Evolutionary conservation across 2,888 invertebrate species (phyloP).

Genomic region (Acanthoscelides obtectus): DNA sequence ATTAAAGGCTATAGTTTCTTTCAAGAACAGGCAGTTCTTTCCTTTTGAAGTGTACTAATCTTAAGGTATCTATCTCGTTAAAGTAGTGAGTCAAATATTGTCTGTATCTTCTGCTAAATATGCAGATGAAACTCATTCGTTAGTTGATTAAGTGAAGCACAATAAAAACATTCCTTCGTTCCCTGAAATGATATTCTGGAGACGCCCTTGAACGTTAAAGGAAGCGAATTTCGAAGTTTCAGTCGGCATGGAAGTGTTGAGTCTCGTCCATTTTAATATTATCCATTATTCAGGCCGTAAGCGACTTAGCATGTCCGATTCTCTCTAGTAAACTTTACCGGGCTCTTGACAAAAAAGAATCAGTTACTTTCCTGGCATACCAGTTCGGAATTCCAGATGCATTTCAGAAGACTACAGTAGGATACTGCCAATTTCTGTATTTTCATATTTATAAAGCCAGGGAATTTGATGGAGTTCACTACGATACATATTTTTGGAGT

Average conservation of each 20-base stretch:
- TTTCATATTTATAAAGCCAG: no score
- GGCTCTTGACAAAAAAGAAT: neutral
- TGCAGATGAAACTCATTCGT: no score
- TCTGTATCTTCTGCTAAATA: no score
- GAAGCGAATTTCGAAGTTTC: neutral
- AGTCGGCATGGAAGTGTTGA: neutral
- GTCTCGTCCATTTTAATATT: neutral
- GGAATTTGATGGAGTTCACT: no score
- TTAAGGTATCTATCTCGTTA: no score
- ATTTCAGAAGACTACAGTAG: neutral
- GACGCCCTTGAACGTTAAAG: neutral
- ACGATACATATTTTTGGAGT: no score
- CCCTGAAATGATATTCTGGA: neutral
- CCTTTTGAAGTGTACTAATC: no score
- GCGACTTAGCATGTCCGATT: neutral
- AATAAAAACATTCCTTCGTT: neutral
- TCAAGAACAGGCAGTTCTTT: no score
- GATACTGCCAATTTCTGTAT: no score
- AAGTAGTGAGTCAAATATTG: no score
- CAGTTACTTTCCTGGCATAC: neutral
- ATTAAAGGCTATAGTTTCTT: no score
- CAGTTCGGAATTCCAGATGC: neutral
- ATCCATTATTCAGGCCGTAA: neutral
- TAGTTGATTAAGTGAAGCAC: neutral
- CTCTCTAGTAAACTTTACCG: neutral